Conservation (phyloP, 2,113 vertebrate genomes). For the Dermatemys mawii region DNA sequence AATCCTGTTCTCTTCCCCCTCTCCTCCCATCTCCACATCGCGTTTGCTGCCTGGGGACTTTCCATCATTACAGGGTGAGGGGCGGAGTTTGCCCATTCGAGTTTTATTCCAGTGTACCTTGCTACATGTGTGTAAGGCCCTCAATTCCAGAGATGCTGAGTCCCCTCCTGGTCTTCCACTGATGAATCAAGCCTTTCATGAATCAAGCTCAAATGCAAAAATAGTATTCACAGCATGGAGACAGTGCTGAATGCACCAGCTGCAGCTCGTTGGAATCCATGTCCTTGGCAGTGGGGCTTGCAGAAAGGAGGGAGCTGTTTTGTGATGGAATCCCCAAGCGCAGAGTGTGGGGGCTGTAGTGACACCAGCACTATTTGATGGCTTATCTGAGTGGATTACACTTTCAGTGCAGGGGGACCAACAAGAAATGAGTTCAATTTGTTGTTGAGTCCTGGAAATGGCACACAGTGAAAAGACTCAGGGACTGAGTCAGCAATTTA, state of each 20-base stretch:
- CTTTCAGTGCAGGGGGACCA: background rate
- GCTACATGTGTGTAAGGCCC: background rate
- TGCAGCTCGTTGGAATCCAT: background rate
- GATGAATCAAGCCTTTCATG: background rate
- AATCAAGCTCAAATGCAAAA: background rate
- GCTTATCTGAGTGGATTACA: background rate
- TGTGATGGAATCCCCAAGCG: background rate
- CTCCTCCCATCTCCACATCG: too few species aligned
- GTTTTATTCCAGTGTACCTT: background rate
- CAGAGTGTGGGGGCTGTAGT: background rate
- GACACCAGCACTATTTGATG: background rate
- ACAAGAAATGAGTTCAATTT: background rate
- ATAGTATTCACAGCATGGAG: background rate
- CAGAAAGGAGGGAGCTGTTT: background rate
- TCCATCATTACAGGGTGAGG: accelerated
- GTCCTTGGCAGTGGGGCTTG: background rate
- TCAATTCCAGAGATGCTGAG: background rate
- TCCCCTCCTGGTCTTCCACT: background rate
- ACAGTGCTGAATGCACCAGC: background rate
- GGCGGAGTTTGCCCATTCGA: background rate
- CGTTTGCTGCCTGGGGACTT: background rate
- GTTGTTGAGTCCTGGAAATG: background rate
- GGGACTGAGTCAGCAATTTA: background rate
- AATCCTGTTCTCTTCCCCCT: background rate
- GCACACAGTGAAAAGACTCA: background rate